phyloP scores from a whole-genome alignment of 2,888 invertebrate genomes.

The Patella depressa region DNA sequence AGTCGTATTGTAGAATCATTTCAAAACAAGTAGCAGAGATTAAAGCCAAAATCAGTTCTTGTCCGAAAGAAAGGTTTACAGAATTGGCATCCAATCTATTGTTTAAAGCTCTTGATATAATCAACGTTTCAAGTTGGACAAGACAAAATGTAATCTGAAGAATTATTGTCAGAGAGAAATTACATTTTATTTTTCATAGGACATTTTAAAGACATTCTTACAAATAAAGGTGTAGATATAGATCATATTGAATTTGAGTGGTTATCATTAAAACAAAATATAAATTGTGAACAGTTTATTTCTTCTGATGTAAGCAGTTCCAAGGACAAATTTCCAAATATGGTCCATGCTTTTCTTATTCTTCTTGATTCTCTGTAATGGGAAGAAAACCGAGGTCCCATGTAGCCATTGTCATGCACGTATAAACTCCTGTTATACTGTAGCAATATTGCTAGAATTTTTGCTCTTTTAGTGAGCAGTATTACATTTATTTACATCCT shows the following conservation, averaged over 20 bases:
- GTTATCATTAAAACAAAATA: neutral
- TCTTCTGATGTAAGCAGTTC: neutral
- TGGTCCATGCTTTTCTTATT: neutral
- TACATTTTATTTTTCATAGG: neutral
- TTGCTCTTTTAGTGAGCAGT: too few species aligned
- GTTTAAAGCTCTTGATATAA: neutral
- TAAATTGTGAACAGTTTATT: too few species aligned
- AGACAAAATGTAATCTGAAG: neutral
- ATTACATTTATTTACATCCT: too few species aligned
- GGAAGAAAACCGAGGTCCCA: too few species aligned
- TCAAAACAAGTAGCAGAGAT: neutral
- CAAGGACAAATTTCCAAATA: neutral
- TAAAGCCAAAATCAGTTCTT: neutral
- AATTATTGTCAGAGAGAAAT: neutral
- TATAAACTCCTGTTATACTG: too few species aligned
- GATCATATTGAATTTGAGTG: constrained; percentile 1
- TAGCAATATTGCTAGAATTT: too few species aligned
- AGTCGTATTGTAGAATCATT: neutral
- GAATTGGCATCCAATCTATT: neutral
- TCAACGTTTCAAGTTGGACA: neutral
- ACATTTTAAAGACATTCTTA: neutral
- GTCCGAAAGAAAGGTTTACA: neutral
- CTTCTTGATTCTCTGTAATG: neutral
- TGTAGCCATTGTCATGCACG: too few species aligned
- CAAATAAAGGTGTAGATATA: constrained; percentile 1